Conservation (phyloP, 2,888 invertebrate genomes). For the Agriotes lineatus region DNA sequence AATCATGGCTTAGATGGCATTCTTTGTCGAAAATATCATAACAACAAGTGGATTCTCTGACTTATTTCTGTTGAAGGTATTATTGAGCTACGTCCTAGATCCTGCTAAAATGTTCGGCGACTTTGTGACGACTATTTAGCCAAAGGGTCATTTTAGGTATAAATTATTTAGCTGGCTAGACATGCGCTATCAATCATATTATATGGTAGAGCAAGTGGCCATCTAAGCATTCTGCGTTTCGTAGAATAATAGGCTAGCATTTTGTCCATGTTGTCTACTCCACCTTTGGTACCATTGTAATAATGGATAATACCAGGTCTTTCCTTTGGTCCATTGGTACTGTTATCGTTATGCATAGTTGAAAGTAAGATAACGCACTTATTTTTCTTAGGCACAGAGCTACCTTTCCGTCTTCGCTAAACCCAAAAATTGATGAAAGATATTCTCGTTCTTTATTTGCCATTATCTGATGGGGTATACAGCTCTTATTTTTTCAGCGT, state of each 20-base stretch:
- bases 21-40: conserved; percentile 15
- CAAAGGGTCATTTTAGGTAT: conserved; percentile 17
- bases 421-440: conserved; percentile 29
- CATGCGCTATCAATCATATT: conserved; percentile 24
- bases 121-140: conserved; percentile 8
- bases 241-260: conserved; percentile 45
- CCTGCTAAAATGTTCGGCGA: conserved; percentile 17
- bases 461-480: conserved; percentile 45
- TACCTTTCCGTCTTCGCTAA: too few species aligned
- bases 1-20: conserved; percentile 13
- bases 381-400: conserved; percentile 49
- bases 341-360: too few species aligned
- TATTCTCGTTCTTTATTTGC: conserved; percentile 29
- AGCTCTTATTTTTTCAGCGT: conserved; percentile 45
- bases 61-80: conserved; percentile 6
- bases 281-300: too few species aligned
- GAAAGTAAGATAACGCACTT: too few species aligned
- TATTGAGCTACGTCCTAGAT: too few species aligned
- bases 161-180: conserved; percentile 22
- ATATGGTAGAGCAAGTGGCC: conserved; percentile 33
- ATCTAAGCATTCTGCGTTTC: conserved; percentile 38
- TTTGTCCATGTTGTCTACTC: too few species aligned
- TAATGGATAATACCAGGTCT: conserved; percentile 47
- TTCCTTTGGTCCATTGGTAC: conserved; percentile 34
- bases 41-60: conserved; percentile 1